phyloP scores from a whole-genome alignment of 1,140 invertebrate genomes.

The Papilio glaucus region DNA sequence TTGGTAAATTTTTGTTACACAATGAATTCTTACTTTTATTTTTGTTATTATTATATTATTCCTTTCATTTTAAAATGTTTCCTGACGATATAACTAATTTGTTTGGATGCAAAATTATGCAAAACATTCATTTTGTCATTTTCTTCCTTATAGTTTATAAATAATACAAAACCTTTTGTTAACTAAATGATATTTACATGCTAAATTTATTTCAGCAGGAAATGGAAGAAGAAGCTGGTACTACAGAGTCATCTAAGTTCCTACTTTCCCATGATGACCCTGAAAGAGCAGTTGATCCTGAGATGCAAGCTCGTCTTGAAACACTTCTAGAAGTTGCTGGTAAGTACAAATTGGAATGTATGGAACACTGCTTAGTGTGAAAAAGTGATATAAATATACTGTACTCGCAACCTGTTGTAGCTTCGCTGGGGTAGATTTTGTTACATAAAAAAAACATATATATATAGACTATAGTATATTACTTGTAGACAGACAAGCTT shows the following conservation, averaged over 20 bases:
- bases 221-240: slow-evolving; percentile 89
- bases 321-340: slow-evolving; percentile 95
- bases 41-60: too few relatives aligned
- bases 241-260: slow-evolving; percentile 90
- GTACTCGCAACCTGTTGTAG: too few relatives aligned
- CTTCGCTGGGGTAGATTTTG: too few relatives aligned
- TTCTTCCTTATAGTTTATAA: background rate
- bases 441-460: too few relatives aligned
- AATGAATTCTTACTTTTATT: background rate
- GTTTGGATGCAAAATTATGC: too few relatives aligned
- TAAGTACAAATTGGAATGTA: slow-evolving; percentile 65
- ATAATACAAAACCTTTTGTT: background rate
- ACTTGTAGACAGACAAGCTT: too few relatives aligned
- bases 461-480: too few relatives aligned
- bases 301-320: slow-evolving; percentile 94
- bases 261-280: slow-evolving; percentile 89
- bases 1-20: background rate
- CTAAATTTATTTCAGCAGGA: slow-evolving; percentile 67
- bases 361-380: too few relatives aligned
- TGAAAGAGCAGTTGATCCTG: slow-evolving; percentile 93
- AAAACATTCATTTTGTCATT: background rate
- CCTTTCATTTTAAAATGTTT: too few relatives aligned
- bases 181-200: background rate
- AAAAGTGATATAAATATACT: too few relatives aligned
- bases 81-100: too few relatives aligned